These are phyloP conservation scores for Erpornis zantholeuca DNA, from an alignment of 2,113 vertebrate genomes.

Conservation along the genomic window DNA sequence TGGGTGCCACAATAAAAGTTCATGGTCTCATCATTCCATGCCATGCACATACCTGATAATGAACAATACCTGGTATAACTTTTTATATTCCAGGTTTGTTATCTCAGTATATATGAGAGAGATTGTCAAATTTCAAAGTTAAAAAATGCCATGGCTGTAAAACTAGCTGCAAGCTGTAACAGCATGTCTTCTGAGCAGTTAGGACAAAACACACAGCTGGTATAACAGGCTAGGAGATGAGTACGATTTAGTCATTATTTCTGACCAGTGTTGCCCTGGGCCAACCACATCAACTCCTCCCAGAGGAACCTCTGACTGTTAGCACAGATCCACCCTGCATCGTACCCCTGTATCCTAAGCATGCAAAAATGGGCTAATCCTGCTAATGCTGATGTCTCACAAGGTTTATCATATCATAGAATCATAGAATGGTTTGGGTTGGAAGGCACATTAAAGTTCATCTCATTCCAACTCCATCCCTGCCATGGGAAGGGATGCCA, in stretches of 20 bases:
- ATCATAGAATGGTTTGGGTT: neutral
- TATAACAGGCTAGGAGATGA: neutral
- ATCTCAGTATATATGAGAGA: neutral
- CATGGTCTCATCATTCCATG: neutral
- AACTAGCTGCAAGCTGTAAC: neutral
- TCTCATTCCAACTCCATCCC: neutral
- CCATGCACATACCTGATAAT: neutral
- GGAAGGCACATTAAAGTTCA: neutral
- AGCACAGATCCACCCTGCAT: accelerated
- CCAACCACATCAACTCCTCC: neutral
- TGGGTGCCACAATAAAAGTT: neutral
- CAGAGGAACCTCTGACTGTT: neutral
- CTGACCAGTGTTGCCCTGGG: neutral
- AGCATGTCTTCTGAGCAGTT: neutral
- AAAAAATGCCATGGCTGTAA: neutral
- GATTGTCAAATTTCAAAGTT: neutral
- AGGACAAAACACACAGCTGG: neutral
- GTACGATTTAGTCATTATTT: neutral
- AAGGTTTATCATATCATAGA: neutral
- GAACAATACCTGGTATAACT: neutral
- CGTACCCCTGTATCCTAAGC: accelerated
- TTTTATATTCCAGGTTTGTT: neutral
- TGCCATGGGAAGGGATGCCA: neutral
- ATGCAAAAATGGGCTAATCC: neutral
- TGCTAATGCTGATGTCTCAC: neutral